Conservation (phyloP, 2,797 vertebrate species). For the Echiichthys vipera region DNA sequence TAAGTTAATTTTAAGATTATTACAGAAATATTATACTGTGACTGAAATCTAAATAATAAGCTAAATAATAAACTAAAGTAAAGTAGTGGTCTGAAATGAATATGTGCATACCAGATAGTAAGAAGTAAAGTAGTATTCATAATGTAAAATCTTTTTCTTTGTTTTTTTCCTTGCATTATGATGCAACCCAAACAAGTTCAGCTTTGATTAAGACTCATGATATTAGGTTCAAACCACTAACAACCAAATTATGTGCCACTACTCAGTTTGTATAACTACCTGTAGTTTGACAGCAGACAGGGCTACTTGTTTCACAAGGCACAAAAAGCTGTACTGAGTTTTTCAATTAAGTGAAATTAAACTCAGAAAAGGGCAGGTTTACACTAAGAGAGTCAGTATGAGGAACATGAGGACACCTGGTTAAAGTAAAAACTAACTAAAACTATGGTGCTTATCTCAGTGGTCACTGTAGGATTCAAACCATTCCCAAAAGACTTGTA, state of each 20-base stretch:
- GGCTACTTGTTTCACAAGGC: not conserved
- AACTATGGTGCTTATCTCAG: not conserved
- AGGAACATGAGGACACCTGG: not conserved
- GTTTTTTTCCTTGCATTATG: not conserved
- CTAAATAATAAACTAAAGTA: not conserved
- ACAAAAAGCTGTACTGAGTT: not conserved
- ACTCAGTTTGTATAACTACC: not conserved
- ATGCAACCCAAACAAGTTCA: not conserved
- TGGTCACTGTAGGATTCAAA: not conserved
- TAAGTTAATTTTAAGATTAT: not conserved
- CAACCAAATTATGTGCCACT: not conserved
- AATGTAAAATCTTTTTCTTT: not conserved
- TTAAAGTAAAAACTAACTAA: not conserved
- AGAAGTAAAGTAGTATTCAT: not conserved
- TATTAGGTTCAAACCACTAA: not conserved
- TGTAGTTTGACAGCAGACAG: not conserved
- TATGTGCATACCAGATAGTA: not conserved
- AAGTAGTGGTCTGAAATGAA: not conserved
- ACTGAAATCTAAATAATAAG: not conserved
- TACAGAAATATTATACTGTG: not conserved
- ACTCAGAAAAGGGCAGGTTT: not conserved
- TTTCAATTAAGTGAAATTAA: slow-evolving; percentile 1
- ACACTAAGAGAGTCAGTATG: not conserved
- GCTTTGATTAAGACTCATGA: not conserved
- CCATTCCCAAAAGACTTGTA: not conserved